These are phyloP conservation scores for Solea senegalensis DNA, from an alignment of 2,113 vertebrate genomes.

Conservation along the genomic window DNA sequence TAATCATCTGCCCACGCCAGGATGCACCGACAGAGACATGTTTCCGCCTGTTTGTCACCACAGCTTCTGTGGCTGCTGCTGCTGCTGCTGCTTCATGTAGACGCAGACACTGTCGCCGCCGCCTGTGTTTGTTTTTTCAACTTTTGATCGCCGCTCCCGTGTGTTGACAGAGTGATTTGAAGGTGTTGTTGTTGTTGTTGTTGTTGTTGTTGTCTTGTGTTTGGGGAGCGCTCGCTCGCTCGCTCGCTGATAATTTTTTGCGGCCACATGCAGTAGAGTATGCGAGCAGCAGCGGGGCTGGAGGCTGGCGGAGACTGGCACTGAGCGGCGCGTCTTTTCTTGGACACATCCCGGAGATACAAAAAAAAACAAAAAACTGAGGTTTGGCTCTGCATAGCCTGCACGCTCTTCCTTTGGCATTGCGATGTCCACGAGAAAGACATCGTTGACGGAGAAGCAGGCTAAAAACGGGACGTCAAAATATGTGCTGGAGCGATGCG, in stretches of 20 bases:
- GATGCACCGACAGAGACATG: constrained; percentile 52
- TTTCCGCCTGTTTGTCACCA: constrained; percentile 63
- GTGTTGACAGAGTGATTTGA: neutral
- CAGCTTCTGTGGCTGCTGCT: constrained; percentile 6
- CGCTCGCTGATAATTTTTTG: constrained; percentile 26
- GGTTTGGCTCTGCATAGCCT: neutral
- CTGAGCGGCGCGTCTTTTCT: constrained; percentile 62
- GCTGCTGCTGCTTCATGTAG: constrained; percentile 31
- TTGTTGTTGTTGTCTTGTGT: neutral
- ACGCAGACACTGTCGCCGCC: constrained; percentile 5
- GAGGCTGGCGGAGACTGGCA: constrained; percentile 56
- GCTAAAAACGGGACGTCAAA: constrained; percentile 81
- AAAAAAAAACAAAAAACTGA: neutral
- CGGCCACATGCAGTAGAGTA: constrained; percentile 46
- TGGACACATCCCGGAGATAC: constrained; percentile 54
- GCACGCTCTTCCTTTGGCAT: constrained; percentile 16
- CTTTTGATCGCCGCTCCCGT: constrained; percentile 40
- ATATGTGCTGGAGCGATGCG: constrained; percentile 82
- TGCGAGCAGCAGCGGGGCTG: constrained; percentile 56
- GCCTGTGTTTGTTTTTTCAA: constrained; percentile 25
- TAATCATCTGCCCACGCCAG: constrained; percentile 71
- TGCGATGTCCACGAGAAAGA: constrained; percentile 78
- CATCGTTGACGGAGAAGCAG: constrained; percentile 73
- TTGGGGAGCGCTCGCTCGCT: too few relatives aligned
- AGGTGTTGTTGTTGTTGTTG: constrained; percentile 16